Conservation (phyloP, 2,113 vertebrate genomes). For the Scophthalmus maximus region DNA sequence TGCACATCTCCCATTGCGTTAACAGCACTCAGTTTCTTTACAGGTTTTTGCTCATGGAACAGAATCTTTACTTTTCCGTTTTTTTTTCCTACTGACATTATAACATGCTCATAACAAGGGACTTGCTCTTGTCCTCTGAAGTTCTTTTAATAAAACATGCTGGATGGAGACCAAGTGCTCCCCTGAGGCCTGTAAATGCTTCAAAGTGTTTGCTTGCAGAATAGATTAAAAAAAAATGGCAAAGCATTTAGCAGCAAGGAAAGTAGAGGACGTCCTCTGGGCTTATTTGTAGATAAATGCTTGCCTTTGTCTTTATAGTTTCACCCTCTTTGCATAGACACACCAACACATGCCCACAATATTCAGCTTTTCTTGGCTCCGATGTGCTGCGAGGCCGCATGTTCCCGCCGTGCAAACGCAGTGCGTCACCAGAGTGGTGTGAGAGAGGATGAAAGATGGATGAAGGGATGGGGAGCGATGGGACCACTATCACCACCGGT, state of each 20-base stretch:
- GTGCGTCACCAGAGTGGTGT: constrained; percentile 46
- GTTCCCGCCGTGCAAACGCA: constrained; percentile 42
- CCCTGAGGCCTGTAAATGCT: constrained; percentile 19
- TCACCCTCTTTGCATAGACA: constrained; percentile 5
- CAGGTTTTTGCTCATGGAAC: no score
- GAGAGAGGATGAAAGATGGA: constrained; percentile 41
- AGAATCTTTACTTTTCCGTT: no score
- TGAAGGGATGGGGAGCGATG: constrained; percentile 26
- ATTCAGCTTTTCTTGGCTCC: constrained; percentile 59
- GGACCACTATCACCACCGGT: constrained; percentile 31
- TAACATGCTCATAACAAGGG: neutral
- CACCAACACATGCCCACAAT: constrained; percentile 18
- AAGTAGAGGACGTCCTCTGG: constrained; percentile 24
- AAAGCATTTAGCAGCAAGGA: constrained; percentile 8
- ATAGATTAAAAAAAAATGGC: constrained; percentile 19
- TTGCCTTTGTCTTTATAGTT: constrained; percentile 43
- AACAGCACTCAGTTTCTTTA: neutral
- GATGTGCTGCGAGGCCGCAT: constrained; percentile 63
- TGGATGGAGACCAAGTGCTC: constrained; percentile 40
- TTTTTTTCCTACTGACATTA: neutral
- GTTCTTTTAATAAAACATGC: constrained; percentile 51
- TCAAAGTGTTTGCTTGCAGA: constrained; percentile 11
- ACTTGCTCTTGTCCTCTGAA: neutral
- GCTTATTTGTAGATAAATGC: constrained; percentile 40
- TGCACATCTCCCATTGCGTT: constrained; percentile 18